phyloP scores from a whole-genome alignment of 2,113 vertebrate genomes.

The Triplophysa siluroides region DNA sequence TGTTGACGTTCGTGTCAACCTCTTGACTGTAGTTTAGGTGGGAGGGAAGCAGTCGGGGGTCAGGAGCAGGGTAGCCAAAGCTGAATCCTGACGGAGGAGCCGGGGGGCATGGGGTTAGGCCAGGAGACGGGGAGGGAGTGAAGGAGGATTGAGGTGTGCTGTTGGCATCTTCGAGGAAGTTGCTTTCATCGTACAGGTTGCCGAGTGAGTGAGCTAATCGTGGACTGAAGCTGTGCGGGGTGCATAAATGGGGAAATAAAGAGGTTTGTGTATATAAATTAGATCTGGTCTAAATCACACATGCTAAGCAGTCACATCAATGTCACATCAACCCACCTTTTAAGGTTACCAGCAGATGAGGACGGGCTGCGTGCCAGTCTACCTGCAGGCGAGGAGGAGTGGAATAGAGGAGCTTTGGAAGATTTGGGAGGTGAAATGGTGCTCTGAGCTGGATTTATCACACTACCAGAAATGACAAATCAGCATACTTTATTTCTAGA shows the following conservation, averaged over 20 bases:
- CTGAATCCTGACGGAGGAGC: constrained; percentile 70
- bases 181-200: constrained; percentile 77
- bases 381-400: constrained; percentile 5
- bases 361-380: constrained; percentile 42
- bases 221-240: constrained; percentile 77
- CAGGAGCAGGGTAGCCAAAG: constrained; percentile 70
- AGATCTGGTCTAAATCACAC: background rate
- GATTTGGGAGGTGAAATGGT: constrained; percentile 38
- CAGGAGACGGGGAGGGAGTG: constrained; percentile 46
- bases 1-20: constrained; percentile 77
- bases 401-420: constrained; percentile 33
- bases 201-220: constrained; percentile 85
- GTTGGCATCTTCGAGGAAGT: constrained; percentile 74
- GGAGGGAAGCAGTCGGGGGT: constrained; percentile 62
- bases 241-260: background rate
- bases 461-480: constrained; percentile 28
- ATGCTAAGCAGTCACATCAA: background rate
- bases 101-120: constrained; percentile 52
- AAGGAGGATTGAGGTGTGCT: constrained; percentile 55
- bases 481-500: background rate
- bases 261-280: background rate
- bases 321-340: constrained; percentile 34
- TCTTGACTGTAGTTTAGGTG: constrained; percentile 70
- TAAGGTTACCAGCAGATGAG: constrained; percentile 40
- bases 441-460: constrained; percentile 1